phyloP scores from a whole-genome alignment of 2,888 invertebrate species.

The Darwinula stevensoni region DNA sequence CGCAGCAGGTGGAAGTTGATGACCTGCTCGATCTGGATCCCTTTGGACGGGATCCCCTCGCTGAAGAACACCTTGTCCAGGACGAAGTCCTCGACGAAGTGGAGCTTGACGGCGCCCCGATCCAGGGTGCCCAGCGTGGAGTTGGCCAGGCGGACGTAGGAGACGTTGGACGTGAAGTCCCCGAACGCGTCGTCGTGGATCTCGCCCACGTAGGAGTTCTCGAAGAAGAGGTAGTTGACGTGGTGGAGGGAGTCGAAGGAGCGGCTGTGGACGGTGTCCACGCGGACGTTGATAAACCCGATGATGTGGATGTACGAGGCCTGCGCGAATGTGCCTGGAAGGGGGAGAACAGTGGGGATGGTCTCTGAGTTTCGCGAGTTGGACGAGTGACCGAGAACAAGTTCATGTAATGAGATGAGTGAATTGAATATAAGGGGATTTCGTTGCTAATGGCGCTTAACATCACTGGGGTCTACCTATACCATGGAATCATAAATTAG shows the following conservation, averaged over 20 bases:
- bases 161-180: not conserved
- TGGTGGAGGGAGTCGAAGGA: not conserved
- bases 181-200: not conserved
- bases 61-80: not conserved
- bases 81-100: not conserved
- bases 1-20: constrained; percentile 1
- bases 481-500: too few species aligned
- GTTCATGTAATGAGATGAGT: too few species aligned
- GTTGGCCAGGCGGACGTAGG: not conserved
- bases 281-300: not conserved
- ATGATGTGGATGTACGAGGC: not conserved
- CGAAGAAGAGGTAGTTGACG: constrained; percentile 1
- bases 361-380: too few species aligned
- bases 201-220: not conserved
- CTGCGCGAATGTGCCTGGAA: too few species aligned
- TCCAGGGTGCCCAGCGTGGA: not conserved
- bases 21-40: not conserved
- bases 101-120: not conserved
- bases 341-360: too few species aligned
- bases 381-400: too few species aligned
- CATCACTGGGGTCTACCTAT: too few species aligned
- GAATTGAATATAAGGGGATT: too few species aligned
- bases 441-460: too few species aligned
- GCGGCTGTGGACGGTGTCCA: not conserved
- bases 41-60: not conserved